Evolutionary conservation across 2,113 vertebrate species (phyloP), one percentile per base, ranked within the genome.

Genomic region (Glareola pratincola): DNA sequence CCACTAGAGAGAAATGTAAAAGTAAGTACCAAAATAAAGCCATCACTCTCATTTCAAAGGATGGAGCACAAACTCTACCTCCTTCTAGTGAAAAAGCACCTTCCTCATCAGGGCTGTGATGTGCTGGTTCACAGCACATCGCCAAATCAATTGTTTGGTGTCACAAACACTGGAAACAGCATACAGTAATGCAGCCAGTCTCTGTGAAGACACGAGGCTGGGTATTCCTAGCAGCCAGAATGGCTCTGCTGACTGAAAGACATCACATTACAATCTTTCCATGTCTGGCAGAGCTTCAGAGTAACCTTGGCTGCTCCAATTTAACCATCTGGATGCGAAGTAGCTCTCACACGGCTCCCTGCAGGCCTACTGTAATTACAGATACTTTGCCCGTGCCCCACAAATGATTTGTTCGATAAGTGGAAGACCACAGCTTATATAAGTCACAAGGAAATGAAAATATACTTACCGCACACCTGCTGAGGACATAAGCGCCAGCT

Each of bases 401-500:
- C 63, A 83, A 37, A 45, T 8, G 21, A 41, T 64, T 51, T 51
- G 36, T 56, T 20, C 63, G 59, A 62, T 9, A 34, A 64, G 47
- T 1, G 29, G 8, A 74, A 59, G 62, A 56, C n/a, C 73, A 53
- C 45, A 88, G 51, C 43, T 68, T 34, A 12, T 3, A 1, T 2
- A 41, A 80, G 57, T 37, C 69, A 68, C 51, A 75, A 78, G 57
- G 22, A 72, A 95, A 56, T 75, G 57, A 94, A 68, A 89, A 82
- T 21, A 83, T 94, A 99, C 99, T 99, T 97, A 99, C 99, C 47
- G 99, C 98, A 97, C 99, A 98, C 91, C 96, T 99, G 97, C 99
- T 98, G 93, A 99, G 99, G 97, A 99, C 85, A 71, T 99, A 99
- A 62, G 99, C 99, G 7, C 99, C 99, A 56, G 99, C 99, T 96